Conservation (phyloP, 2,113 vertebrate genomes). For the Hypanus sabinus region DNA sequence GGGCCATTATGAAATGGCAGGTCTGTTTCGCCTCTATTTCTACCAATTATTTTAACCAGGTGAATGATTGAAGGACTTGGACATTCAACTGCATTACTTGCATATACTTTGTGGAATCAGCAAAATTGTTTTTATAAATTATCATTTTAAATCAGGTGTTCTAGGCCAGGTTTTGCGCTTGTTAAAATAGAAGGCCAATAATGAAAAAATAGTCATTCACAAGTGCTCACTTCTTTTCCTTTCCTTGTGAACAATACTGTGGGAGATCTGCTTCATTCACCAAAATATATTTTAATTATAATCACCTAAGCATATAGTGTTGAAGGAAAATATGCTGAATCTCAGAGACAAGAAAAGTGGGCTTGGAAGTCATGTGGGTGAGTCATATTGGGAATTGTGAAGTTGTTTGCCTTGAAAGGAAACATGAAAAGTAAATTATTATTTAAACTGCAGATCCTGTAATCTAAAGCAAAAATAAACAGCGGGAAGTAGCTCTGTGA, state of each 20-base stretch:
- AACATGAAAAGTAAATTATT: no score
- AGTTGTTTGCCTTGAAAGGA: no score
- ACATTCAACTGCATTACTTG: not conserved
- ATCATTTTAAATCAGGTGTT: not conserved
- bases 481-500: no score
- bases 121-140: not conserved
- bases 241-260: not conserved
- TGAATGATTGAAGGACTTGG: not conserved
- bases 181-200: not conserved
- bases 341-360: no score
- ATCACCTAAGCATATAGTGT: not conserved
- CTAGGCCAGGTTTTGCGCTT: not conserved
- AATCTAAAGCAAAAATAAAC: no score
- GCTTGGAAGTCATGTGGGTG: not conserved
- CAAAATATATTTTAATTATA: not conserved
- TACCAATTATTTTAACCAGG: not conserved
- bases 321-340: not conserved
- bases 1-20: not conserved
- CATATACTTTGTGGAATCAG: not conserved
- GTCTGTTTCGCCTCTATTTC: not conserved
- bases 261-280: not conserved
- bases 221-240: no score
- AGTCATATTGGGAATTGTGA: not conserved
- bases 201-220: not conserved
- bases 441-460: no score